Evolutionary conservation across 2,888 invertebrate species (phyloP).

Genomic region (Merodon equestris): DNA sequence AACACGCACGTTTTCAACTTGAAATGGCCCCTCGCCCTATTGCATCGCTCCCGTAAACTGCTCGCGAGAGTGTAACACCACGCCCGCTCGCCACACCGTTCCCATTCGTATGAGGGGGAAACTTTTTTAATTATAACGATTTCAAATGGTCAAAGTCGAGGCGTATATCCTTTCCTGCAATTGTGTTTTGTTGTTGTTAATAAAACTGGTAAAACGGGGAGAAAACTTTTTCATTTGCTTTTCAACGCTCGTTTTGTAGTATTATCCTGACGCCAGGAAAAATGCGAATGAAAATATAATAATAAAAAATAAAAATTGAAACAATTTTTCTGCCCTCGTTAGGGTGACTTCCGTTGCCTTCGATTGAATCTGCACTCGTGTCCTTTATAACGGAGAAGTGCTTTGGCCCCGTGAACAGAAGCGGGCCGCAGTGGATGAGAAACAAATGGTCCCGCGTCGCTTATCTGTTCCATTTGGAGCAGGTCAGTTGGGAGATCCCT

Average conservation of each 20-base stretch:
- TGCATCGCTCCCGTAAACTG: conserved; percentile 18
- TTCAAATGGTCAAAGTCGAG: conserved; percentile 59
- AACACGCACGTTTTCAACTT: background rate
- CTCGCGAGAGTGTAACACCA: conserved; percentile 20
- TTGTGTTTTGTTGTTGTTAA: conserved; percentile 45
- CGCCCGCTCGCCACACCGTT: conserved; percentile 38
- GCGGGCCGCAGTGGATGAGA: too few species aligned
- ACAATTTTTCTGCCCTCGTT: conserved; percentile 51
- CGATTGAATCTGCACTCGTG: conserved; percentile 34
- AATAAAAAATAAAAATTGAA: too few species aligned
- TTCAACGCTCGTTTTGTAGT: conserved; percentile 24
- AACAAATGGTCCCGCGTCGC: conserved; percentile 17
- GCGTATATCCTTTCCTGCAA: conserved; percentile 42
- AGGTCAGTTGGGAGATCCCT: conserved; percentile 61
- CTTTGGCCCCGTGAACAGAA: background rate
- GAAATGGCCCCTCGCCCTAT: conserved; percentile 12
- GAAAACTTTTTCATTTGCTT: conserved; percentile 54
- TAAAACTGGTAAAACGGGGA: conserved; percentile 25
- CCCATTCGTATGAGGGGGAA: conserved; percentile 10
- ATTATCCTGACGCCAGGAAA: conserved; percentile 2
- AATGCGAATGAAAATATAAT: too few species aligned
- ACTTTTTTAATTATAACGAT: conserved; percentile 66
- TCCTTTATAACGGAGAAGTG: conserved; percentile 21
- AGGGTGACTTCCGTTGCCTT: conserved; percentile 61
- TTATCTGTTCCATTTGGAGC: conserved; percentile 53